Percentiles rank a stretch among this genome's conserved stretches.
Evolutionary conservation across 2,888 invertebrate species (phyloP).

Genomic region (Muschampia plurimacula): DNA sequence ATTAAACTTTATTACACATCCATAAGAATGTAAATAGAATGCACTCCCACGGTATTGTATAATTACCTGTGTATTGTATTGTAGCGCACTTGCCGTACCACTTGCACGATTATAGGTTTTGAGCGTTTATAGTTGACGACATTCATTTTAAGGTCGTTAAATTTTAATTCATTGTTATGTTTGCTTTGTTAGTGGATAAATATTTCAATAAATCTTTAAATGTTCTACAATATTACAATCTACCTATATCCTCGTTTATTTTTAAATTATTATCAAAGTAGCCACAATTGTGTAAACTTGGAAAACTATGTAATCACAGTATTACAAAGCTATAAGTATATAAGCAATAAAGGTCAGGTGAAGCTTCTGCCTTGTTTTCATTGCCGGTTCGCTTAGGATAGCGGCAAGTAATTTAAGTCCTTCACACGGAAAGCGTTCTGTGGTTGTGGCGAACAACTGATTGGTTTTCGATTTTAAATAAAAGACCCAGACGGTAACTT

Average conservation of each 20-base stretch:
- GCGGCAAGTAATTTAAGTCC: constrained; percentile 24
- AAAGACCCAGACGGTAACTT: constrained; percentile 16
- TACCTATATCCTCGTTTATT: too few relatives aligned
- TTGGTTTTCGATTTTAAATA: constrained; percentile 14
- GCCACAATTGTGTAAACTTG: too few relatives aligned
- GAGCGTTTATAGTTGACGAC: background rate
- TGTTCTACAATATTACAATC: too few relatives aligned
- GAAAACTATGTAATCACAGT: too few relatives aligned
- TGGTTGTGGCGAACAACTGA: constrained; percentile 16
- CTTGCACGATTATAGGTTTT: background rate
- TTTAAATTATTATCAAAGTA: too few relatives aligned
- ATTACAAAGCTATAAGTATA: too few relatives aligned
- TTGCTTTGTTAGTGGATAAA: too few relatives aligned
- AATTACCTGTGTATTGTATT: constrained; percentile 8
- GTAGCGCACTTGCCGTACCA: background rate
- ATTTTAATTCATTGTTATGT: background rate
- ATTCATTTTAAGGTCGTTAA: background rate
- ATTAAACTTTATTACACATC: background rate
- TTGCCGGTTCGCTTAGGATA: background rate
- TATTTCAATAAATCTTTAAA: too few relatives aligned
- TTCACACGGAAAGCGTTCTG: constrained; percentile 15
- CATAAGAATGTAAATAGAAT: constrained; percentile 3
- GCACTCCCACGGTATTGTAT: background rate
- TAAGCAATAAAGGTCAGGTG: too few relatives aligned
- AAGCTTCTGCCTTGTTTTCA: background rate